Percentiles rank a stretch among this genome's conserved stretches.
Conservation (phyloP, 2,797 vertebrate species). For the Remorina albescens region DNA sequence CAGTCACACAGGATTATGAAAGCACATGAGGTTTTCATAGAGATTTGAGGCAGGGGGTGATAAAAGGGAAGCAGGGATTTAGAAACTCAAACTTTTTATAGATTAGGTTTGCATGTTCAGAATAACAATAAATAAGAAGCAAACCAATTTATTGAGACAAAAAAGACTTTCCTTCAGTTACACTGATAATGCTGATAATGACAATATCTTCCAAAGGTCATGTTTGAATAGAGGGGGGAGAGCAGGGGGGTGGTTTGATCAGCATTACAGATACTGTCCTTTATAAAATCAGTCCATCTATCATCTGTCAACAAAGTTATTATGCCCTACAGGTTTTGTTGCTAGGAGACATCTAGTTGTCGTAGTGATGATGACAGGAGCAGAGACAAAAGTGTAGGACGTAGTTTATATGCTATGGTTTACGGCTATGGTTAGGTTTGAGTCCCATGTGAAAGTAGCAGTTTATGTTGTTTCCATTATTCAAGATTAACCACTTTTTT, state of each 20-base stretch:
- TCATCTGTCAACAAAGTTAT: too few species aligned
- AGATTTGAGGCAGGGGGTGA: constrained; percentile 27
- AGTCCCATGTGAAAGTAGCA: too few species aligned
- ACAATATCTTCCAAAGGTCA: background rate
- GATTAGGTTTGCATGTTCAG: background rate
- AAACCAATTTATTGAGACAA: background rate
- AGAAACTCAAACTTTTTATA: constrained; percentile 3
- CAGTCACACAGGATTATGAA: constrained; percentile 43
- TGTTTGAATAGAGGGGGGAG: background rate
- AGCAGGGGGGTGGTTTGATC: background rate
- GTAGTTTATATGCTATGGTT: too few species aligned
- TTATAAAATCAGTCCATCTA: too few species aligned
- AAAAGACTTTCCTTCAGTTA: constrained; percentile 1
- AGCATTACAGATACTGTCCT: too few species aligned
- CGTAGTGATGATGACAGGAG: too few species aligned
- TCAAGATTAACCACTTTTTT: too few species aligned
- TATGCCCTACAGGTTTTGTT: too few species aligned
- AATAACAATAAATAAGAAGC: constrained; percentile 16
- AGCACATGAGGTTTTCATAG: constrained; percentile 51
- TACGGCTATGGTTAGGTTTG: too few species aligned
- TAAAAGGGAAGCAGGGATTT: constrained; percentile 12
- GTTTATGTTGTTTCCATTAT: too few species aligned
- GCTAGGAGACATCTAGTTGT: too few species aligned
- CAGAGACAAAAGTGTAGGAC: too few species aligned
- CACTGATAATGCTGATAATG: background rate